These are phyloP conservation scores for Synergus gifuensis DNA, from an alignment of 2,888 invertebrate genomes.

Conservation along the genomic window DNA sequence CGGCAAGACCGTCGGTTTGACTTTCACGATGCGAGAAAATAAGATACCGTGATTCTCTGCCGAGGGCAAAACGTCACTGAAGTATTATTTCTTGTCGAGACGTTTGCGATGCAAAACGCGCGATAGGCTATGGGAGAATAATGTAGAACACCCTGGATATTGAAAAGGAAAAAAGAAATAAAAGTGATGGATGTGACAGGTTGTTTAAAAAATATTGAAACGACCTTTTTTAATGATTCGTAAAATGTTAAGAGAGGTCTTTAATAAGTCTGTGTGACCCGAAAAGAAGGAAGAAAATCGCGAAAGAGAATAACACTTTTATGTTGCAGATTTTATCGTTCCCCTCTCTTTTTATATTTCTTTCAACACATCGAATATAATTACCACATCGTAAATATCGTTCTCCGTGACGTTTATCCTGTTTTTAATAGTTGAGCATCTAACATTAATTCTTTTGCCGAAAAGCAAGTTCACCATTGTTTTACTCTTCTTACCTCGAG, in stretches of 20 bases:
- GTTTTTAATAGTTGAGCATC: neutral
- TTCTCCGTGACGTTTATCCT: neutral
- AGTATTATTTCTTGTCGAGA: constrained; percentile 25
- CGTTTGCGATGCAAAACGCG: constrained; percentile 23
- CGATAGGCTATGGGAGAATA: constrained; percentile 14
- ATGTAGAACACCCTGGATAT: neutral
- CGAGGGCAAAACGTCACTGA: constrained; percentile 31
- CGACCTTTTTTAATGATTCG: neutral
- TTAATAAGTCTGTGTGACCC: neutral
- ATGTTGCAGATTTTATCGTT: constrained; percentile 2
- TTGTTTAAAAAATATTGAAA: neutral
- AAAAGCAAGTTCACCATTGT: neutral
- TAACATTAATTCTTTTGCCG: neutral
- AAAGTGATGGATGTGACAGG: neutral
- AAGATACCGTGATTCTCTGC: constrained; percentile 15
- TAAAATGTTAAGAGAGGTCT: neutral
- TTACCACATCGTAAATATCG: neutral
- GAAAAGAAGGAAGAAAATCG: constrained; percentile 49
- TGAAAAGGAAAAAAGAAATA: neutral
- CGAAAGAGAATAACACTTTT: constrained; percentile 30
- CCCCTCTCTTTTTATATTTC: neutral
- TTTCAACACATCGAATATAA: neutral
- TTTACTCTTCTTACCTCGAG: neutral
- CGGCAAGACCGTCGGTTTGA: neutral
- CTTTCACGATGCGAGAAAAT: constrained; percentile 34